Base-by-base conservation (phyloP, 2,113 vertebrate genomes). In the Smithornis capensis region DNA sequence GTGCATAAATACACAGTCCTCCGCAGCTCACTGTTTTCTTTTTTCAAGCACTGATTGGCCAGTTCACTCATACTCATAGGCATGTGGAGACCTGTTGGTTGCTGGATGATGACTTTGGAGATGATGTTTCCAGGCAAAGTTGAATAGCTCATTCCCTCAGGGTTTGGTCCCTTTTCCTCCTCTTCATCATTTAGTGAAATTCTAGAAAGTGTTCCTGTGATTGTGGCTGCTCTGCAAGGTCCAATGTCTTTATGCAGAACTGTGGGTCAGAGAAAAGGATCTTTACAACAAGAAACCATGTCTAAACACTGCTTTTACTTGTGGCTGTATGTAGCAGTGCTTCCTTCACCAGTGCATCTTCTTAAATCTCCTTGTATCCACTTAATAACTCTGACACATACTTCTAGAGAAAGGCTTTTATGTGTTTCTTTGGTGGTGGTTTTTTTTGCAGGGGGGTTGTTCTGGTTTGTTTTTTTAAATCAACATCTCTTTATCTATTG, bases 51-150 rank as follows among this genome's bases (percentile, higher is more conserved):
- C 64, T 98, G 98, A 59, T 99, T 99, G 47, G 99, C 98, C 90
- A 99, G 96, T 74, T 99, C 99, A 31, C 98, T 98, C 98, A 99
- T 98, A 91, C 99, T 98, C 98, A 99, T 99, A 7, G 99, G 98
- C 98, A 99, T 98, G 96, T 99, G 99, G 90, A 99, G 97, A 49
- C 98, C 98, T 8, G 99, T 98, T 52, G 99, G 99, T 93, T 99
- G 99, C 97, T 99, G 99, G 97, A 99, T 99, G 92, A 99, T 99
- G 94, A 99, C 99, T 98, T 99, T 99, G 96, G 99, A 99, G 97
- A 99, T 99, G 96, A 99, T 99, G 91, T 99, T 99, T 97, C 99
- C 99, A 68, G 99, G 99, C 97, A 99, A 96, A 44, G 99, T 99
- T 76, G 99, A 99, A 96, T 99, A 99, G 98, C 98, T 99, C 95